phyloP scores from a whole-genome alignment of 2,797 vertebrate species.

The Tamandua tetradactyla region DNA sequence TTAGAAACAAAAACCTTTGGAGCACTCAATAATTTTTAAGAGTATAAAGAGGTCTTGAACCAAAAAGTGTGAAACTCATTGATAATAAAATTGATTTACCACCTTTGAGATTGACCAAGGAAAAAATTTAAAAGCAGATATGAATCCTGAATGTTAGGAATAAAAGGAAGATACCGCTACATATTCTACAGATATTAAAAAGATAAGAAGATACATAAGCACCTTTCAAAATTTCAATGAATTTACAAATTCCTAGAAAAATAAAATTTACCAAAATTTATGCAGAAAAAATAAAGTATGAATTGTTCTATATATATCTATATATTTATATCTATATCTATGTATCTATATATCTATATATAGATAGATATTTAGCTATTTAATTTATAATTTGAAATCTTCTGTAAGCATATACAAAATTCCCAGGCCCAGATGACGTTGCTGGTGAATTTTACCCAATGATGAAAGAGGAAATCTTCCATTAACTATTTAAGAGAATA shows the following conservation, averaged over 20 bases:
- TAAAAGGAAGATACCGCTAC: not conserved
- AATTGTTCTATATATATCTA: not conserved
- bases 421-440: not conserved
- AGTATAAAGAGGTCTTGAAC: not conserved
- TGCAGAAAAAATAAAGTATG: conserved; percentile 2
- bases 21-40: not conserved
- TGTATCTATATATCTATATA: conserved; percentile 22
- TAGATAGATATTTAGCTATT: conserved; percentile 8
- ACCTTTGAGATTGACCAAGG: not conserved
- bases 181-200: not conserved
- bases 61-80: not conserved
- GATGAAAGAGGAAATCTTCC: conserved; percentile 18
- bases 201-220: not conserved
- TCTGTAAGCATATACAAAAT: not conserved
- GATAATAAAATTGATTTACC: not conserved
- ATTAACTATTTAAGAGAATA: conserved; percentile 10
- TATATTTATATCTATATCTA: conserved; percentile 13
- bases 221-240: conserved; percentile 24
- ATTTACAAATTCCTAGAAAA: not conserved
- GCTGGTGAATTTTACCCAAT: conserved; percentile 12
- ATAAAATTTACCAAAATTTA: not conserved
- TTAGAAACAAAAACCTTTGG: no score
- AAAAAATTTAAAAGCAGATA: not conserved
- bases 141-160: not conserved
- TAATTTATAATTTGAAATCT: conserved; percentile 10